phyloP scores from a whole-genome alignment of 1,140 invertebrate genomes.

The Cotesia glomerata region DNA sequence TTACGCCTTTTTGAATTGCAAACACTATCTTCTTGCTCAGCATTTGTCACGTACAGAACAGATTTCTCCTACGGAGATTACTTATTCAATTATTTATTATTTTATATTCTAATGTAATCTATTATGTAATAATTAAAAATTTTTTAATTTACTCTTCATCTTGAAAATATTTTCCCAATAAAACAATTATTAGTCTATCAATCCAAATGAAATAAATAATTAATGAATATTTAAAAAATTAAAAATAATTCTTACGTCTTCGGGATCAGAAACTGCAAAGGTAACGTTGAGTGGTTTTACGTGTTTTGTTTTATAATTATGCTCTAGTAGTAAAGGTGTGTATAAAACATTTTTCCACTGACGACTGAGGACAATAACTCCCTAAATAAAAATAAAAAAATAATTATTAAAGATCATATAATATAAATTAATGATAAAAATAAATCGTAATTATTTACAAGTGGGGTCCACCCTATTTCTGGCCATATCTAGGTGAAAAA shows the following conservation, averaged over 20 bases:
- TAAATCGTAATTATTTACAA: no score
- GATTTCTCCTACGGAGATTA: constrained; percentile 36
- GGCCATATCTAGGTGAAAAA: no score
- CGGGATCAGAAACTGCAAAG: constrained; percentile 82
- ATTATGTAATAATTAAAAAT: not conserved
- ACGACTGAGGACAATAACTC: constrained; percentile 88
- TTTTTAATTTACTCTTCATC: not conserved
- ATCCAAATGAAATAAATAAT: not conserved
- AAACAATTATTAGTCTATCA: not conserved
- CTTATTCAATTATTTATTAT: constrained; percentile 22
- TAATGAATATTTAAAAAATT: not conserved
- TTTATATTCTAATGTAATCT: not conserved
- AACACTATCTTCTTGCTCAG: constrained; percentile 33
- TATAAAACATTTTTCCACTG: constrained; percentile 98
- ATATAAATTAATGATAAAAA: no score
- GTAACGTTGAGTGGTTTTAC: constrained; percentile 86
- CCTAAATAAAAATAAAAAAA: constrained; percentile 61
- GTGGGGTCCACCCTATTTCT: no score
- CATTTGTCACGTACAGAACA: constrained; percentile 32
- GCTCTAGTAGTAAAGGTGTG: constrained; percentile 88
- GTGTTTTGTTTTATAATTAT: constrained; percentile 85
- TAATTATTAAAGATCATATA: constrained; percentile 15
- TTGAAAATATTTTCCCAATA: not conserved
- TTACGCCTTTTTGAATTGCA: constrained; percentile 38
- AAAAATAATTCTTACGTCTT: constrained; percentile 67